phyloP scores from a whole-genome alignment of 2,113 vertebrate genomes.

The Hippocampus abdominalis region DNA sequence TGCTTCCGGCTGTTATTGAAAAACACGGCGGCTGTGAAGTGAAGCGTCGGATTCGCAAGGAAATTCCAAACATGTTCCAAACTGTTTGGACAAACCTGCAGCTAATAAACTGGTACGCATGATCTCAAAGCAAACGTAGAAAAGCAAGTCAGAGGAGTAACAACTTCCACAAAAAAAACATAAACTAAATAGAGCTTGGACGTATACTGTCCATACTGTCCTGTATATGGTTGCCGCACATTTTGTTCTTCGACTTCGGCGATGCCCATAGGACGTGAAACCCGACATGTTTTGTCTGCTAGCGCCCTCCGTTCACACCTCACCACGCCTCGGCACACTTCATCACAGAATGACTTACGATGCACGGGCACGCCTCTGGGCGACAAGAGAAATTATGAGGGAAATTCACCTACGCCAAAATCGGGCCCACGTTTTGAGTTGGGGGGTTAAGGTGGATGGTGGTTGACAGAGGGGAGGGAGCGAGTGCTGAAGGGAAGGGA shows the following conservation, averaged over 20 bases:
- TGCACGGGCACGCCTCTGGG: conserved; percentile 52
- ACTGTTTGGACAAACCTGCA: no score
- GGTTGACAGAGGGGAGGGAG: conserved; percentile 38
- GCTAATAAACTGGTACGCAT: no score
- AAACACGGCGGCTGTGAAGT: no score
- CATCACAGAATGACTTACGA: conserved; percentile 56
- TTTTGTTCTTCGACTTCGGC: conserved; percentile 22
- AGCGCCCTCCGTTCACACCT: conserved; percentile 51
- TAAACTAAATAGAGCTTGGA: not conserved
- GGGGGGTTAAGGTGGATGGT: conserved; percentile 7
- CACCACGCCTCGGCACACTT: conserved; percentile 55
- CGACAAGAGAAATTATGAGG: not conserved
- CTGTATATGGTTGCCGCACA: not conserved
- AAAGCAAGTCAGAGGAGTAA: no score
- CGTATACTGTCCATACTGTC: not conserved
- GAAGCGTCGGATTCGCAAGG: no score
- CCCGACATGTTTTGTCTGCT: conserved; percentile 59
- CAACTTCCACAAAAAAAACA: no score
- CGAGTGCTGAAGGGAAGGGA: conserved; percentile 44
- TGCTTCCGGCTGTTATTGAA: no score
- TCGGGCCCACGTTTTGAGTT: not conserved
- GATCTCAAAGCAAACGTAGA: no score
- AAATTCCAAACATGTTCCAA: no score
- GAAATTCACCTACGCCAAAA: conserved; percentile 19
- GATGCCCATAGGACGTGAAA: conserved; percentile 31